Evolutionary conservation across 2,888 invertebrate genomes (phyloP), one percentile per base, ranked within the genome.

Genomic region (Chamaedrilus cognettii): DNA sequence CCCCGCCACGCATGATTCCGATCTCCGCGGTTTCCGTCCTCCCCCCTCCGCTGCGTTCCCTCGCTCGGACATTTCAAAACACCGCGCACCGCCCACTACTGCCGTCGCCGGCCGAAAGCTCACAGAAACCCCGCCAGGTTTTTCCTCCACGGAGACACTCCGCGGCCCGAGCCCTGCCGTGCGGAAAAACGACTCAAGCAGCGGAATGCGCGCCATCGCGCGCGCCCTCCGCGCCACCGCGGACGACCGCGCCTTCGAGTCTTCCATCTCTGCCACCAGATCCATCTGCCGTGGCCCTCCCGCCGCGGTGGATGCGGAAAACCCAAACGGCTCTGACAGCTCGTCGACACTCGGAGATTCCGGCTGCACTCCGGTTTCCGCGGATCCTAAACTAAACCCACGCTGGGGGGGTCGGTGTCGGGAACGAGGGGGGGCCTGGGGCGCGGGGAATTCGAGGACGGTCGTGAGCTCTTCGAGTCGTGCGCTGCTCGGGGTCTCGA

Each of bases 401-500:
- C 28, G 59, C 31, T 33, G n/a, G 30, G 34, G 28, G 1, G 50
- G 61, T 23, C 19, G 5, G 30, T 34, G 32, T 34, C 0, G 58
- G 33, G 19, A 49, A 49, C 2, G 26, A 23, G 7, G 19, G n/a
- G 3, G 19, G 3, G 55, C 11, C 68, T n/a, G n/a, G n/a, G n/a
- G n/a, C n/a, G n/a, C n/a, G n/a, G n/a, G n/a, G 64, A 35, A 33
- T 19, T 67, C 30, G 19, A 68, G 60, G 42, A 62, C 52, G 50
- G 69, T 52, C 26, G 69, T 64, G 4, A 66, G 94, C 1, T 66
- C 34, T 11, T 58, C 74, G 5, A 71, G 70, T n/a, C 70, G 71
- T 68, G 91, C 80, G 4, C 80, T 89, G 89, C 88, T 66, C 88
- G 86, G 60, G 90, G 92, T 77, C 62, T 93, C 93, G 49, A 93